Evolutionary conservation across 1,140 invertebrate genomes (phyloP).

Genomic region (Dufourea novaeangliae): DNA sequence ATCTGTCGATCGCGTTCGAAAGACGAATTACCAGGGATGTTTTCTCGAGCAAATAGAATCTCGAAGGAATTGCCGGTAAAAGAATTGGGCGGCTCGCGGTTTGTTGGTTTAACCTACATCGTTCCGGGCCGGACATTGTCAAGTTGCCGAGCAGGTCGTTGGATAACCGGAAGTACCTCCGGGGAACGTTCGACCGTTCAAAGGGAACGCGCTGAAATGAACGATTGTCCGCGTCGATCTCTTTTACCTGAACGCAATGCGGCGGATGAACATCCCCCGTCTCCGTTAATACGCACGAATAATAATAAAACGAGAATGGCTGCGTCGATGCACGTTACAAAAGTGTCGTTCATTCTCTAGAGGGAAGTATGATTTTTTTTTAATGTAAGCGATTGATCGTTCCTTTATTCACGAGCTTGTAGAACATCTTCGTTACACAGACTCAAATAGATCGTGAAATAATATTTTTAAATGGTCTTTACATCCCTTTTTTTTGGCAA

Average conservation of each 20-base stretch:
- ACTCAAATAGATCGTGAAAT: not conserved
- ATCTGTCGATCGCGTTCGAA: slow-evolving; percentile 29
- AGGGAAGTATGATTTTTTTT: not conserved
- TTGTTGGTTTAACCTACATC: slow-evolving; percentile 52
- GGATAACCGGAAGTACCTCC: slow-evolving; percentile 43
- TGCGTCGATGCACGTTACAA: no score
- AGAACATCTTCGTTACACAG: not conserved
- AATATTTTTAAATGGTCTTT: not conserved
- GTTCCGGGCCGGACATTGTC: slow-evolving; percentile 45
- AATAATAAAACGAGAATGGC: not conserved
- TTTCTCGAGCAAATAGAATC: slow-evolving; percentile 56
- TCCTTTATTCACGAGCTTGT: not conserved
- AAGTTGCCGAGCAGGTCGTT: slow-evolving; percentile 20
- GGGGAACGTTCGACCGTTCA: not conserved
- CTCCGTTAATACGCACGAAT: not conserved
- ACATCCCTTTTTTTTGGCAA: no score
- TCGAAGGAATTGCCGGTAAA: slow-evolving; percentile 48
- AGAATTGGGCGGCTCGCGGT: slow-evolving; percentile 43
- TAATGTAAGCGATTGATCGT: not conserved
- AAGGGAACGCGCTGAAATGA: slow-evolving; percentile 28
- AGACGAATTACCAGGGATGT: slow-evolving; percentile 25
- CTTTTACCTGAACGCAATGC: not conserved
- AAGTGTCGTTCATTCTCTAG: not conserved
- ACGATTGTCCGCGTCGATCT: slow-evolving; percentile 22
- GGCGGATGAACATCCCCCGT: not conserved